Base-by-base conservation (phyloP, 1,140 invertebrate species). In the Chironomus tepperi region DNA sequence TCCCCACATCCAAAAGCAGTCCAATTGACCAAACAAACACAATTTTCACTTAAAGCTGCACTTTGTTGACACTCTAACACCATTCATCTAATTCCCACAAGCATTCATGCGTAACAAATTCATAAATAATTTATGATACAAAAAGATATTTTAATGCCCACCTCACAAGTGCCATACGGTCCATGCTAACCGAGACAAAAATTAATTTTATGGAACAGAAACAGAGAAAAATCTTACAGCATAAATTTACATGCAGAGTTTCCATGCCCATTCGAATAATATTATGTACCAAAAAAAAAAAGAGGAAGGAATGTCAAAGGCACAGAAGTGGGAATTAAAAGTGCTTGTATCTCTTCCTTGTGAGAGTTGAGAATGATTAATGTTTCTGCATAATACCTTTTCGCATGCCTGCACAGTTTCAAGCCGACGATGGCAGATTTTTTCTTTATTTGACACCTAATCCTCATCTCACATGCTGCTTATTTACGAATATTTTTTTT, bases 381-480 rank as follows among this genome's bases (percentile, higher is more conserved):
- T 57, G 47, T 15, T 57, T 57, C n/a, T 57, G 47, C 47, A 57
- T 57, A 57, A 57, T 57, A n/a, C 47, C 47, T 57, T n/a, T 34
- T 3, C 12, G 47, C 47, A 57, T 57, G 47, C 47, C 47, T 57
- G 12, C 24, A n/a, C 47, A n/a, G 12, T 15, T 12, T 57, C 15
- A 57, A 12, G 15, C 9, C 12, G 10, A 57, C 47, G 12, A 57
- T n/a, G 47, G 12, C 12, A n/a, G n/a, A 57, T 57, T 57, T 57
- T 57, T 15, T 15, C 10, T 57, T 34, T 34, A 34, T 34, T 34
- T 57, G 12, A 57, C 8, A 57, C 12, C n/a, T 12, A 57, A 57
- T 57, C 47, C 47, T 57, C 12, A 34, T 34, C 24, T 34, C 24
- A 34, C 24, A 34, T 34, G 24, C 24, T 34, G n/a, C 24, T 34